Percentiles rank a stretch among this genome's conserved stretches.
phyloP scores from a whole-genome alignment of 2,113 vertebrate genomes.

The Corvus hawaiiensis region DNA sequence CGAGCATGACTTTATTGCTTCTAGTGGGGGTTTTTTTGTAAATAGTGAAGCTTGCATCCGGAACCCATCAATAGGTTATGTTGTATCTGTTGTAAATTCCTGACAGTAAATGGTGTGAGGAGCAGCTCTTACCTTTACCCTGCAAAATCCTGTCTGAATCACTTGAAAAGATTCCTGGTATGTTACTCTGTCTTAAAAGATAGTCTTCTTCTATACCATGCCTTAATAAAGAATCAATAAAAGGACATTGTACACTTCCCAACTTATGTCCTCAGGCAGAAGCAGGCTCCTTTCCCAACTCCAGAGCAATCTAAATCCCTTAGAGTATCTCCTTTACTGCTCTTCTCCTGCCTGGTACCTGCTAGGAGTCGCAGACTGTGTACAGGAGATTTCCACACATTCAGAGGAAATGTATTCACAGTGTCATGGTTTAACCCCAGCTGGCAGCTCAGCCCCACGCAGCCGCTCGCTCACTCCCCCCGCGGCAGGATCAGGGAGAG shows the following conservation, averaged over 20 bases:
- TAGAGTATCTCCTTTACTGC: neutral
- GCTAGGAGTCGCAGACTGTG: neutral
- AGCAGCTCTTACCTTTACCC: neutral
- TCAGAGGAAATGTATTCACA: neutral
- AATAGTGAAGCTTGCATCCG: neutral
- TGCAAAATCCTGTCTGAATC: neutral
- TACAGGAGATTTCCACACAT: neutral
- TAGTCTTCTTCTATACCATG: neutral
- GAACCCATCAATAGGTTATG: neutral
- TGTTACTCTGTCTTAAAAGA: neutral
- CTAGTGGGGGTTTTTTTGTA: neutral
- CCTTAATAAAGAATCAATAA: neutral
- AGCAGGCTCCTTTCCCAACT: neutral
- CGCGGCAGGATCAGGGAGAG: fast-evolving
- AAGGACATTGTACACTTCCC: neutral
- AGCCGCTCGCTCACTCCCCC: fast-evolving
- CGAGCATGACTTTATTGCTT: neutral
- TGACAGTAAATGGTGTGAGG: neutral
- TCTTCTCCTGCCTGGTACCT: neutral
- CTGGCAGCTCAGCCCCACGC: neutral
- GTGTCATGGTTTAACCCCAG: neutral
- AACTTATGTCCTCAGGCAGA: neutral
- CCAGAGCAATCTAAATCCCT: neutral
- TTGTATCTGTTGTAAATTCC: neutral
- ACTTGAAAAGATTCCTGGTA: neutral